A percentile compares a stretch with the other conserved stretches of the same genome.
These are phyloP conservation scores for Stomatorhinus walkeri DNA, from an alignment of 2,797 vertebrate genomes.

Conservation along the genomic window DNA sequence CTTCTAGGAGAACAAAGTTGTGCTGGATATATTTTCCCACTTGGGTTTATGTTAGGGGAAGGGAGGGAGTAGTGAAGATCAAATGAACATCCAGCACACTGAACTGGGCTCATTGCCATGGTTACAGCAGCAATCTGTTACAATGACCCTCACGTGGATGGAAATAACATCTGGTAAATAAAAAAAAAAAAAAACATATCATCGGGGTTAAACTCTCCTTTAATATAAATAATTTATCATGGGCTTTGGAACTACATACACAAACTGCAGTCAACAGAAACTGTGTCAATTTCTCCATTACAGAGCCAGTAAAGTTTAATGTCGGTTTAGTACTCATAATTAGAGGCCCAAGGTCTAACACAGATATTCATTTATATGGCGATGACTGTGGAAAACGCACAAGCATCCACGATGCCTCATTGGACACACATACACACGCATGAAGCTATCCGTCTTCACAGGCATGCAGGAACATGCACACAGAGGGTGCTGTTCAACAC, in stretches of 20 bases:
- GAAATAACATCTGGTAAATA: background rate
- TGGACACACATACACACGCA: background rate
- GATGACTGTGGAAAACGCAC: background rate
- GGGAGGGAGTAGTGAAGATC: background rate
- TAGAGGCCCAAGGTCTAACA: background rate
- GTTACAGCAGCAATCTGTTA: background rate
- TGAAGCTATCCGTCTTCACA: background rate
- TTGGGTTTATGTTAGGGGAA: background rate
- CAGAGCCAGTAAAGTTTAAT: background rate
- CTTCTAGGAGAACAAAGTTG: conserved; percentile 13
- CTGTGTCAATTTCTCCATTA: background rate
- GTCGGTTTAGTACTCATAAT: background rate
- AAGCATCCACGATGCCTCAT: background rate
- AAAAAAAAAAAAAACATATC: background rate
- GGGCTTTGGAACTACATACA: background rate
- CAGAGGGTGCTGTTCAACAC: background rate
- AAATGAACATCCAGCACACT: background rate
- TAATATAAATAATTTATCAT: background rate
- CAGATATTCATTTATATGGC: background rate
- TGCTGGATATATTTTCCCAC: background rate
- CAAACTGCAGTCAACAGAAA: background rate
- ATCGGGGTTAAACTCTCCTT: background rate
- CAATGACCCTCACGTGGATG: background rate
- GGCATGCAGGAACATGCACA: background rate
- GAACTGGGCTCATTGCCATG: background rate